These are phyloP conservation scores for Ethmia dodecea DNA, from an alignment of 2,888 invertebrate species.

Conservation along the genomic window DNA sequence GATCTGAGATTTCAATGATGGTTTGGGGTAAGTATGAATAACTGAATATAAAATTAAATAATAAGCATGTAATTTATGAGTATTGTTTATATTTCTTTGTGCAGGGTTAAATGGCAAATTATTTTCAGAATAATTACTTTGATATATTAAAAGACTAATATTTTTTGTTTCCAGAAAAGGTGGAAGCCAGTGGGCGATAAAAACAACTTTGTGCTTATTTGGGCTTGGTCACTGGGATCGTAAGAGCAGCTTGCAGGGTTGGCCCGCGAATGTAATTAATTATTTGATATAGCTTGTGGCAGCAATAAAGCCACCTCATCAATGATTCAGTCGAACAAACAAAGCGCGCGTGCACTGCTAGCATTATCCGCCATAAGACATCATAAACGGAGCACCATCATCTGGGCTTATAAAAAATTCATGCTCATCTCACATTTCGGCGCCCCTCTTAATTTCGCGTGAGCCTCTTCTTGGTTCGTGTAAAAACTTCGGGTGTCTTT, in stretches of 20 bases:
- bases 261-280: conserved; percentile 45
- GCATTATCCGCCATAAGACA: conserved; percentile 74
- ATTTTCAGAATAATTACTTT: too few species aligned
- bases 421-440: conserved; percentile 77
- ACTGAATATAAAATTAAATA: too few species aligned
- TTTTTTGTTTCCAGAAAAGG: neutral
- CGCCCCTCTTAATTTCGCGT: conserved; percentile 78
- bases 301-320: conserved; percentile 66
- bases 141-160: too few species aligned
- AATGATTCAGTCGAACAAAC: conserved; percentile 68
- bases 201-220: conserved; percentile 1
- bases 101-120: too few species aligned
- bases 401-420: conserved; percentile 77
- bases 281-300: conserved; percentile 56
- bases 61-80: too few species aligned
- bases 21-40: too few species aligned
- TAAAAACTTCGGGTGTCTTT: conserved; percentile 78
- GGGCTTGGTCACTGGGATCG: conserved; percentile 1
- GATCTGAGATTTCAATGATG: too few species aligned
- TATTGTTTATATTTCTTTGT: too few species aligned
- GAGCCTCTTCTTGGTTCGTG: conserved; percentile 74
- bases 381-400: conserved; percentile 77
- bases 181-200: conserved; percentile 1
- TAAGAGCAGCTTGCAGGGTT: neutral
- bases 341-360: conserved; percentile 64